Percentiles rank a stretch among this genome's conserved stretches.
These are phyloP conservation scores for Synanthedon tipuliformis DNA, from an alignment of 2,888 invertebrate genomes.

Conservation along the genomic window DNA sequence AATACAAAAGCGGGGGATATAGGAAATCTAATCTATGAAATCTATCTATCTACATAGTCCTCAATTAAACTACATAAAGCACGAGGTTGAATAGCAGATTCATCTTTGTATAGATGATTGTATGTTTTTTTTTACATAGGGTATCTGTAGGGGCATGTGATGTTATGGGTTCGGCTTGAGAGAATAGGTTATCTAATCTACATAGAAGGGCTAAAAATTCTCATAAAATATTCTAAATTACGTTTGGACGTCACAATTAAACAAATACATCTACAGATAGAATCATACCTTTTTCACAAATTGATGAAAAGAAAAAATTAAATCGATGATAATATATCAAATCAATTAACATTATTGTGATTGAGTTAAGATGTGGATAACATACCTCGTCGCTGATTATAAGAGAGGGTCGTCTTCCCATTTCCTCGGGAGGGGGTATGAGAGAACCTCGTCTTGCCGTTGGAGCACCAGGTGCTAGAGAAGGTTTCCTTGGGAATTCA, in stretches of 20 bases:
- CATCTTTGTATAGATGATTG: slow-evolving; percentile 41
- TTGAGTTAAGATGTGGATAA: slow-evolving; percentile 8
- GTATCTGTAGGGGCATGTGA: slow-evolving; percentile 30
- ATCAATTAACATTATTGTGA: neutral
- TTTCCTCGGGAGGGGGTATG: slow-evolving; percentile 89
- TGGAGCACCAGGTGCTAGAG: slow-evolving; percentile 73
- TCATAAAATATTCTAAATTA: slow-evolving; percentile 16
- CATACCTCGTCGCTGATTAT: slow-evolving; percentile 95
- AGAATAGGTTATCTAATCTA: slow-evolving; percentile 59
- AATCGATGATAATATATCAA: slow-evolving; percentile 1
- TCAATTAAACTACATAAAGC: neutral
- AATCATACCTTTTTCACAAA: slow-evolving; percentile 43
- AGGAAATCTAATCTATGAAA: slow-evolving; percentile 48
- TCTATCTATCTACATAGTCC: slow-evolving; percentile 6
- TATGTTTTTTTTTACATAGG: slow-evolving; percentile 35
- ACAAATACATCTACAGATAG: slow-evolving; percentile 24
- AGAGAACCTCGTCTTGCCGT: slow-evolving; percentile 80
- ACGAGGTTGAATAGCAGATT: slow-evolving; percentile 25
- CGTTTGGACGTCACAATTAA: slow-evolving; percentile 35
- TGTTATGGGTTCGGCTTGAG: slow-evolving; percentile 69
- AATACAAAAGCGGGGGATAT: slow-evolving; percentile 49
- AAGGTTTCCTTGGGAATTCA: slow-evolving; percentile 77
- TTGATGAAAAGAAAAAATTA: slow-evolving; percentile 14
- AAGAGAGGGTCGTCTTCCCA: slow-evolving; percentile 87
- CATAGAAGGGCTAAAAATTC: slow-evolving; percentile 15